Evolutionary conservation across 2,113 vertebrate species (phyloP).

Genomic region (Malurus elegans): DNA sequence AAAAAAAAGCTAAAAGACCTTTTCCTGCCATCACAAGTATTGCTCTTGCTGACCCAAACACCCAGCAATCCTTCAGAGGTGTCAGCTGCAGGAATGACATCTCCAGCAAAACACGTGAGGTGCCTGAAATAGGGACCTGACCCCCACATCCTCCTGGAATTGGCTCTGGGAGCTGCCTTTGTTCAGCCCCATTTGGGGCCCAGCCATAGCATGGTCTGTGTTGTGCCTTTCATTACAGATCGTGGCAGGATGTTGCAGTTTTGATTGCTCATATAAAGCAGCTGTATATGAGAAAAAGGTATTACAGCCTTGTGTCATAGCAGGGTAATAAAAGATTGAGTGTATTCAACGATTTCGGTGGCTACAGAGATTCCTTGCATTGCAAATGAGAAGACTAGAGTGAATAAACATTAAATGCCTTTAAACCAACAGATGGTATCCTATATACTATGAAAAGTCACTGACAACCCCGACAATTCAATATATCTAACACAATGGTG

Average conservation of each 20-base stretch:
- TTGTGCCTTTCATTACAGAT: neutral
- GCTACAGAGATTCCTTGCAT: constrained; percentile 56
- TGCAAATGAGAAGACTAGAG: constrained; percentile 44
- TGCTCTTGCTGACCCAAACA: neutral
- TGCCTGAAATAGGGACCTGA: neutral
- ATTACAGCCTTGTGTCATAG: neutral
- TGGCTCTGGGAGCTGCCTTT: neutral
- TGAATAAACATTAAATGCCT: constrained; percentile 65
- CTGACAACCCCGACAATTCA: constrained; percentile 54
- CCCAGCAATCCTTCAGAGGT: neutral
- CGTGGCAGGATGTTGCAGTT: neutral
- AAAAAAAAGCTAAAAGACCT: neutral
- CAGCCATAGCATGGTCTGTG: neutral
- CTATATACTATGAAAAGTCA: constrained; percentile 59
- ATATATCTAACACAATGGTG: constrained; percentile 63
- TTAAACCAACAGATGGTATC: constrained; percentile 66
- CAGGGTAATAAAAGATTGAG: constrained; percentile 45
- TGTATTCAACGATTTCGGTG: constrained; percentile 47
- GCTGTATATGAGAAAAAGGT: neutral
- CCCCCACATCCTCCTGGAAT: neutral
- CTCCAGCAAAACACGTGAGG: neutral
- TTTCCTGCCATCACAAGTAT: accelerated
- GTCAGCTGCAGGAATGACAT: neutral
- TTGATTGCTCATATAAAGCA: constrained; percentile 14
- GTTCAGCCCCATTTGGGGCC: neutral